Evolutionary conservation across 2,888 invertebrate species (phyloP).

Genomic region (Emesis russula): DNA sequence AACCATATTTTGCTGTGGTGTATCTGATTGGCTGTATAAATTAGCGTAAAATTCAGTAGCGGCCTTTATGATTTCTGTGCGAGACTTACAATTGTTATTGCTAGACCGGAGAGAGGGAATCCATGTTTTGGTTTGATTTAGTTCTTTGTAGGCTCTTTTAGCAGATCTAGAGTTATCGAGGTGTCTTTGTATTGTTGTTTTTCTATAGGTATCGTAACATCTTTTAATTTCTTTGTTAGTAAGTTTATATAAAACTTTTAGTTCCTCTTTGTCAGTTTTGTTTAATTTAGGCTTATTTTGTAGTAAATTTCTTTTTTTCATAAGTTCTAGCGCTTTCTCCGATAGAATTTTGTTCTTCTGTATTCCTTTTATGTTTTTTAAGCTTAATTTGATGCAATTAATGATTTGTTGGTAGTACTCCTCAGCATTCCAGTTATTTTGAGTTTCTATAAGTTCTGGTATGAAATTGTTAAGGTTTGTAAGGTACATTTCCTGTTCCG

Average conservation of each 20-base stretch:
- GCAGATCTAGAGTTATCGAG: background rate
- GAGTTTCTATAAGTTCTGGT: no score
- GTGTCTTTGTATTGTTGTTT: background rate
- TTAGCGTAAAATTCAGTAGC: constrained; percentile 3
- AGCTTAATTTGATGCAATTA: background rate
- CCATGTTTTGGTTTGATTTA: background rate
- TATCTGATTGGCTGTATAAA: background rate
- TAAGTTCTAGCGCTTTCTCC: background rate
- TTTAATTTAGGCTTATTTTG: background rate
- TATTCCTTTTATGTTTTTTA: background rate
- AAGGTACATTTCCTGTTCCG: no score
- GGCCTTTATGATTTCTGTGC: background rate
- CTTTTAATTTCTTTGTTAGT: background rate
- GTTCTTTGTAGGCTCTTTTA: background rate
- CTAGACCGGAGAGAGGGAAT: background rate
- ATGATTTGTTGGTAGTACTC: constrained; percentile 5
- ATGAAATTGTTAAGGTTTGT: no score
- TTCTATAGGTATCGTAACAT: background rate
- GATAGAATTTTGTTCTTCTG: background rate
- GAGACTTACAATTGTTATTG: no score
- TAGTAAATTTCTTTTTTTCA: background rate
- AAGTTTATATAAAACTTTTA: background rate
- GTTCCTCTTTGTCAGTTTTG: background rate
- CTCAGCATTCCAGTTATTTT: no score
- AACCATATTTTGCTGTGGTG: constrained; percentile 35